These are phyloP conservation scores for Tamandua tetradactyla DNA, from an alignment of 2,797 vertebrate genomes.

Conservation along the genomic window DNA sequence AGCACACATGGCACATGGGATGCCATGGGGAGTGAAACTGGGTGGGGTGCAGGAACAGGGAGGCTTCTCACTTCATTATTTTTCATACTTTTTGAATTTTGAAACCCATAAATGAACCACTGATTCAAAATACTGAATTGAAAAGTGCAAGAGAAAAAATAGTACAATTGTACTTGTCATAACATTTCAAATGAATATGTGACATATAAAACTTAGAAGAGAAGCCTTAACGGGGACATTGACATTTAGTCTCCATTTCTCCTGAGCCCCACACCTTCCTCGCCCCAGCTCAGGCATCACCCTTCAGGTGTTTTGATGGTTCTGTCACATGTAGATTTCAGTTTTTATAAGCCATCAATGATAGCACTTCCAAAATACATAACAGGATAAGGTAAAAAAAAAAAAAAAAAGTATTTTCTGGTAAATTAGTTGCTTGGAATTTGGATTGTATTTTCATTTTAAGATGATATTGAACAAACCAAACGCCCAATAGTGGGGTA, in stretches of 20 bases:
- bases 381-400: neutral
- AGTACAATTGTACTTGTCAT: neutral
- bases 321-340: neutral
- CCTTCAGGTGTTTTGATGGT: neutral
- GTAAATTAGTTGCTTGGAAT: neutral
- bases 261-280: neutral
- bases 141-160: conserved; percentile 11
- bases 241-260: neutral
- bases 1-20: neutral
- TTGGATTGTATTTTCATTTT: conserved; percentile 3
- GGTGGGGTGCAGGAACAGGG: neutral
- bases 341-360: neutral
- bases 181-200: neutral
- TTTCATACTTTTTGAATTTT: neutral
- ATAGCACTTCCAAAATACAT: neutral
- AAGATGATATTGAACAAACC: neutral
- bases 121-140: neutral
- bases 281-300: neutral
- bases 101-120: neutral
- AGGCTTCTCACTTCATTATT: neutral
- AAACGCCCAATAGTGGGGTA: neutral
- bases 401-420: conserved; percentile 39
- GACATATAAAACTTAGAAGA: neutral
- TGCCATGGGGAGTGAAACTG: neutral
- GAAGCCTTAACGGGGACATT: neutral